Base-by-base conservation (phyloP, 1,140 invertebrate species). In the Zaprionus ghesquierei region DNA sequence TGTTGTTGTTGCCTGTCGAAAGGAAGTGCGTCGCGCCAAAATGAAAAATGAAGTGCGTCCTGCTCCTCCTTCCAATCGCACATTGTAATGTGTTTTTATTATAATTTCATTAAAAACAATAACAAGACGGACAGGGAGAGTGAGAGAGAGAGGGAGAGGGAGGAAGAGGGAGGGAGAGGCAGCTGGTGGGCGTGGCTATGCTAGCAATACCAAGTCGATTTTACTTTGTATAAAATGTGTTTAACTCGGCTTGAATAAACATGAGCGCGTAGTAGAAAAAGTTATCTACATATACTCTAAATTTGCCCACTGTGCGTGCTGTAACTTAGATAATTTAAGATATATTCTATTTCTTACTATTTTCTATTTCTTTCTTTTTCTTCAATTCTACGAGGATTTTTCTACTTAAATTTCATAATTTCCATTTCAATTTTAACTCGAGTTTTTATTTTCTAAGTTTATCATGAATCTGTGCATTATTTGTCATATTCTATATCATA, bases 1-100 rank as follows among this genome's bases (percentile, higher is more conserved):
- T 73, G 64, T 65, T 75, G 69, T 76, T 84, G 60, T 41, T 73
- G 64, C 70, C 77, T 77, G 75, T 63, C 50, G 41, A 53, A 54
- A 68, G 84, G 84, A 75, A 85, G 60, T 74, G 85, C 85, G 86
- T 77, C 66, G 87, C 82, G 81, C 69, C 62, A 86, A 90, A 90
- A 90, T 90, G 80, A 90, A 87, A 89, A 81, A 87, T 90, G 72
- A 87, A 81, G 82, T 90, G 89, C 79, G 75, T 58, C 51, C 69
- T 23, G 50, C 35, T 56, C 33, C 27, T 31, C 25, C 25, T 29
- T 6, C 46, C 55, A 56, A 29, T 38, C 50, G 55, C 69, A 69
- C 54, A 60, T 46, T 46, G 41, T 75, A 59, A 72, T 79, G 68
- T 76, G 72, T 78, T 78, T 81, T 77, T 74, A 79, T 76, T 84